Evolutionary conservation across 2,888 invertebrate genomes (phyloP), one percentile per base, ranked within the genome.

Genomic region (Lasioglossum figueresi): DNA sequence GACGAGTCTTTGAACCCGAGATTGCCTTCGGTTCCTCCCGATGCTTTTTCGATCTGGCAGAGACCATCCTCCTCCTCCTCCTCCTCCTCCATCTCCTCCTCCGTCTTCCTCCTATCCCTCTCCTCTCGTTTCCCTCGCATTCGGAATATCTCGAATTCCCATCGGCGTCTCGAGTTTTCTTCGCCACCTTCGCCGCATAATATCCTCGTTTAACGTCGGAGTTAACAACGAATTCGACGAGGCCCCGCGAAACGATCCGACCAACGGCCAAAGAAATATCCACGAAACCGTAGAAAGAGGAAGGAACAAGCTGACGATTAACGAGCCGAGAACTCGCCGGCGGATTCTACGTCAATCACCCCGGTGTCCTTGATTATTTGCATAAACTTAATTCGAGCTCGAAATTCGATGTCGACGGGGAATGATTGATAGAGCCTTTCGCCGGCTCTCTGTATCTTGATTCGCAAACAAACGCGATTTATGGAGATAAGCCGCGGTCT

Each of bases 1-100:
- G 84, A 87, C 85, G 82, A 86, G 83, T 85, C 89, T 91, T 84
- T 81, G 82, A 82, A 88, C 89, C 84, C 90, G 79, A 82, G 83
- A 87, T 89, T 87, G 56, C 56, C 82, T 78, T 56, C 74, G 70
- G 78, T 52, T 85, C 45, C 75, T 79, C 80, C 43, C 79, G 79
- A 73, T 73, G 66, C 81, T 70, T 76, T 79, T 79, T 80, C 82
- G 83, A 84, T 84, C 73, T 85, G 73, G 66, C 74, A 83, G 78
- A 74, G 23, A 37, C 66, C 31, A 72, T 48, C 71, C 31, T 23
- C 31, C 23, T 23, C 37, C 37, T 23, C 23, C 23, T 52, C n/a
- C 23, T n/a, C 71, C 31, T 23, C 31, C 23, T 23, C 37, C 34
- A 10, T 10, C 23, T 52, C n/a, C 23, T n/a, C 12, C 3, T 23